Percentiles rank a stretch among this genome's conserved stretches.
phyloP scores from a whole-genome alignment of 1,140 invertebrate species.

The Lamellibrachia luymesi region DNA sequence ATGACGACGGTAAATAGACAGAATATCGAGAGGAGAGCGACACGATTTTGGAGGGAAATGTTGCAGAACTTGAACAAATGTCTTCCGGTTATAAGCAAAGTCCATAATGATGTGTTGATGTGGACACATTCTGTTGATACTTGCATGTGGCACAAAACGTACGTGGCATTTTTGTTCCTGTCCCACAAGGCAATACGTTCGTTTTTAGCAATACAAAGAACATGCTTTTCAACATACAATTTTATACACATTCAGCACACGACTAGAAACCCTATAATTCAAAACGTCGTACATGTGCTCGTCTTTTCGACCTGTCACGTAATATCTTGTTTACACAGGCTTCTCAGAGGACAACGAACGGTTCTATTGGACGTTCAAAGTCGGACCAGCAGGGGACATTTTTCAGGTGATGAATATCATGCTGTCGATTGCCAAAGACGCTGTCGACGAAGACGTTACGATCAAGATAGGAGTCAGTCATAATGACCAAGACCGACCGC shows the following conservation, averaged over 20 bases:
- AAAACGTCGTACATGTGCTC: neutral
- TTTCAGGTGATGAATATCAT: neutral
- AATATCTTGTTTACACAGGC: neutral
- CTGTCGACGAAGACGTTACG: neutral
- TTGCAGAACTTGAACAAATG: neutral
- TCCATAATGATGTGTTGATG: neutral
- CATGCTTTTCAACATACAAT: too few species aligned
- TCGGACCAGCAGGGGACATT: neutral
- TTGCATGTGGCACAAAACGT: neutral
- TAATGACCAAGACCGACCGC: neutral
- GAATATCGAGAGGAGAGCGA: too few species aligned
- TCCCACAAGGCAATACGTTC: neutral
- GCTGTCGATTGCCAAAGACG: neutral
- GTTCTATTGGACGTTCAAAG: neutral
- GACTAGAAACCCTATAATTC: too few species aligned
- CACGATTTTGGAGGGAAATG: neutral
- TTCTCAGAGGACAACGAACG: neutral
- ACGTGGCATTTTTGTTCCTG: too few species aligned
- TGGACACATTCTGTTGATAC: neutral
- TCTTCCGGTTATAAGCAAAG: neutral
- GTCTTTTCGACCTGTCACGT: neutral
- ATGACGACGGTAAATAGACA: too few species aligned
- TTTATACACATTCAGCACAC: too few species aligned
- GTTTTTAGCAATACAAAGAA: too few species aligned
- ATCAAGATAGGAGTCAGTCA: neutral